Conservation (phyloP, 2,888 invertebrate species). For the Folsomia manolachei region DNA sequence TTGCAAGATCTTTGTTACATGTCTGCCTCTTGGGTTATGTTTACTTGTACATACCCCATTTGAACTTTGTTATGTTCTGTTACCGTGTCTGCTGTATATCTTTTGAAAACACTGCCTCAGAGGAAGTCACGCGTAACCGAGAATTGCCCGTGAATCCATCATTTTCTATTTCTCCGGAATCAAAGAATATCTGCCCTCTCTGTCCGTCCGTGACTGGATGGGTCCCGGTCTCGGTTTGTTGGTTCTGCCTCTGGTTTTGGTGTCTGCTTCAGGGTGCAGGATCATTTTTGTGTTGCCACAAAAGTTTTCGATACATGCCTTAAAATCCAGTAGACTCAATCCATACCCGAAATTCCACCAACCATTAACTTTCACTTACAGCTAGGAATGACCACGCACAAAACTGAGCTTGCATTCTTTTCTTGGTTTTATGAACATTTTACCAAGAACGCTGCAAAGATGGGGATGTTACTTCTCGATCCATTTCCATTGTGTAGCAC, state of each 20-base stretch:
- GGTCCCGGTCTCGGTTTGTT: constrained; percentile 16
- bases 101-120: not conserved
- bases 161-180: constrained; percentile 8
- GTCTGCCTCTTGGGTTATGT: not conserved
- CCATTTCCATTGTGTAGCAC: not conserved
- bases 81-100: not conserved
- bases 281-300: no score
- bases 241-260: not conserved
- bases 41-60: no score
- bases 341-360: no score
- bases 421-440: not conserved
- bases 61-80: not conserved
- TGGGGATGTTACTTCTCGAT: not conserved
- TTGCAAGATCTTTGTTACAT: not conserved
- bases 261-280: not conserved
- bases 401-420: no score
- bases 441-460: no score
- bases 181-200: no score
- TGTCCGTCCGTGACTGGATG: not conserved
- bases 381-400: no score
- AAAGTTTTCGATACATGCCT: no score
- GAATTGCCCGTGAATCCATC: constrained; percentile 21
- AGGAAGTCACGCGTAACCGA: constrained; percentile 9
- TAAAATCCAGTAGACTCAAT: no score
- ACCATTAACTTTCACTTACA: no score